These are phyloP conservation scores for Ochropleura leucogaster DNA, from an alignment of 2,888 invertebrate species.

Conservation along the genomic window DNA sequence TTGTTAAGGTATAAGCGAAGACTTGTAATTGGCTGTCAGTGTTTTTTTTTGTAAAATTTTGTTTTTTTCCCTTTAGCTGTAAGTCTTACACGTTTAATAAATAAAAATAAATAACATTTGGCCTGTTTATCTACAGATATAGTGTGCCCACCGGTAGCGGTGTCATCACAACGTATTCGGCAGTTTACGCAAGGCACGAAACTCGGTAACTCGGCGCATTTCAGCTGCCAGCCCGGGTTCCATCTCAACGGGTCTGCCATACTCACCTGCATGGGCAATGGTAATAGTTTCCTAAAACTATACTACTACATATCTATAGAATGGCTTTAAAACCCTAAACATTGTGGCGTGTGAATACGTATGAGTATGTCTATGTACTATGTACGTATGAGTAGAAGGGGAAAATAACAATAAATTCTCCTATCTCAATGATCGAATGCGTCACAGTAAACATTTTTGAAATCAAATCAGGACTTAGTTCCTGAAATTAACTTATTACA, in stretches of 20 bases:
- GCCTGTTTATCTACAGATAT: constrained; percentile 85
- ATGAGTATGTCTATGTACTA: background rate
- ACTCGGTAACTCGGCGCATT: constrained; percentile 93
- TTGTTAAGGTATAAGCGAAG: too few relatives aligned
- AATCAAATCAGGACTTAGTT: too few relatives aligned
- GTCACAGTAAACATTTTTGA: too few relatives aligned
- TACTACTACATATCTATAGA: background rate
- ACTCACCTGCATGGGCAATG: constrained; percentile 95
- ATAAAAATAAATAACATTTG: constrained; percentile 2
- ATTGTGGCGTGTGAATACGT: background rate
- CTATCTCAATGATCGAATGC: too few relatives aligned
- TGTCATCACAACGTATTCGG: constrained; percentile 91
- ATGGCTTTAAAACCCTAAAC: background rate
- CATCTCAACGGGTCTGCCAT: constrained; percentile 94
- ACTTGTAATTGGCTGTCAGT: too few relatives aligned
- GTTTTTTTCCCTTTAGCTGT: too few relatives aligned
- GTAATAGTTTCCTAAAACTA: constrained; percentile 78
- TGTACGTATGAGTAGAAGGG: too few relatives aligned
- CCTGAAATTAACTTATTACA: too few relatives aligned
- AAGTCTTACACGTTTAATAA: too few relatives aligned
- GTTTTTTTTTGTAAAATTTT: too few relatives aligned
- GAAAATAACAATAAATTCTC: background rate
- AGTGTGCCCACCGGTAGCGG: constrained; percentile 92
- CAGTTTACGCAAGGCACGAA: constrained; percentile 94
- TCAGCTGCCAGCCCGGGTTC: constrained; percentile 95